Evolutionary conservation across 1,140 invertebrate genomes (phyloP).

Genomic region (Euglossa dilemma): DNA sequence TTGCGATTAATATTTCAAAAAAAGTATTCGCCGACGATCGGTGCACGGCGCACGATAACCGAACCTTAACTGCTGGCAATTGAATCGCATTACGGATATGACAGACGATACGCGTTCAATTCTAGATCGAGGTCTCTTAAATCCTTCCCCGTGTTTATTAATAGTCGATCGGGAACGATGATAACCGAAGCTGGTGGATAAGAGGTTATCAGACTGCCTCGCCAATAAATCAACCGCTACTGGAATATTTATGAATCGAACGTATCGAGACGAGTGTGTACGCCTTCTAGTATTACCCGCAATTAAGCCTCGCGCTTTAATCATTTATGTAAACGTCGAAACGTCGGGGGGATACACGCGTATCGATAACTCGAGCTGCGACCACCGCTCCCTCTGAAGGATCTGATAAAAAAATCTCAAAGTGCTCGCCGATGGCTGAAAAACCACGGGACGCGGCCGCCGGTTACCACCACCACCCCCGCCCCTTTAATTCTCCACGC

Average conservation of each 20-base stretch:
- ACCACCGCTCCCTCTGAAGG: background rate
- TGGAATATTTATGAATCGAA: constrained; percentile 43
- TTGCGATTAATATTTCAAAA: background rate
- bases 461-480: no score
- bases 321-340: constrained; percentile 40
- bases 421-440: background rate
- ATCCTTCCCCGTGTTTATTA: constrained; percentile 11
- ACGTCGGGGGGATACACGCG: background rate
- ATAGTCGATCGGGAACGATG: constrained; percentile 42
- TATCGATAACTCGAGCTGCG: background rate
- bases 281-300: constrained; percentile 36
- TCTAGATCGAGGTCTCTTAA: constrained; percentile 9
- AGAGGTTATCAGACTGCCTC: constrained; percentile 31
- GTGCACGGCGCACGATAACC: background rate
- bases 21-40: background rate
- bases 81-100: constrained; percentile 15
- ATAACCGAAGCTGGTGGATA: constrained; percentile 35
- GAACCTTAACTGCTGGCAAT: background rate
- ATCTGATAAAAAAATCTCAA: background rate
- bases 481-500: no score
- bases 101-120: constrained; percentile 17
- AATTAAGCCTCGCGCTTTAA: constrained; percentile 26
- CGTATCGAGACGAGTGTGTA: constrained; percentile 28
- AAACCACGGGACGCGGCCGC: no score
- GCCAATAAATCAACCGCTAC: constrained; percentile 33